phyloP scores from a whole-genome alignment of 2,113 vertebrate species.

The Mormoops blainvillei region DNA sequence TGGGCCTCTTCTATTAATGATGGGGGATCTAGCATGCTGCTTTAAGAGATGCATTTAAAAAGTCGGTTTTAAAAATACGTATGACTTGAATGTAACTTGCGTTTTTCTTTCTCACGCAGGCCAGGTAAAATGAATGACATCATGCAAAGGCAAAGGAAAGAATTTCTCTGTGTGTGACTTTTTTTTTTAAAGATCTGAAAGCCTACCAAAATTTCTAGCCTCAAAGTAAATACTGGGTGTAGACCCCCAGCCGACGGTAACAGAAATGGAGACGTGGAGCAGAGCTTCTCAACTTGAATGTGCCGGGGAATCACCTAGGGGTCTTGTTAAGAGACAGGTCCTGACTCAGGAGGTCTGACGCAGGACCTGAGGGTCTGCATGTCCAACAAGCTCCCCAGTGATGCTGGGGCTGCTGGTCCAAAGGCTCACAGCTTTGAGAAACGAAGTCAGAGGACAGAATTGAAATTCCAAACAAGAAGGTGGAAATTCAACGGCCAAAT shows the following conservation, averaged over 20 bases:
- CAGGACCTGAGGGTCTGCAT: neutral
- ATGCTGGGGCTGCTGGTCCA: neutral
- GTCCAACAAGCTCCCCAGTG: neutral
- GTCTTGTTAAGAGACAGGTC: neutral
- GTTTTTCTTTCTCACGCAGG: slow-evolving; percentile 52
- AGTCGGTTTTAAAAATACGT: slow-evolving; percentile 28
- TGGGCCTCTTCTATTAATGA: slow-evolving; percentile 49
- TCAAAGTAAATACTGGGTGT: neutral
- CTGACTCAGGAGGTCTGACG: neutral
- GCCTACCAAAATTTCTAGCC: neutral
- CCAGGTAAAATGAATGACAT: slow-evolving; percentile 71
- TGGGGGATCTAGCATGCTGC: slow-evolving; percentile 13
- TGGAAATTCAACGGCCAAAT: neutral
- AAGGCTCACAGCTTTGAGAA: neutral
- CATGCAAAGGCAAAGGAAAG: slow-evolving; percentile 17
- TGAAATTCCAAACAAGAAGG: neutral
- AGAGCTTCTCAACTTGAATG: neutral
- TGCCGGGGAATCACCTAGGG: neutral
- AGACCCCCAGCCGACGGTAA: neutral
- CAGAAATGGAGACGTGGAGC: neutral
- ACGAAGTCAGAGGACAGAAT: neutral
- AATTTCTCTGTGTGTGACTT: neutral
- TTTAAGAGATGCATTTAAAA: slow-evolving; percentile 66
- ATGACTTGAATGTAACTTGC: slow-evolving; percentile 58
- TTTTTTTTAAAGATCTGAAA: slow-evolving; percentile 23